Base-by-base conservation (phyloP, 2,113 vertebrate genomes). In the Fulmarus glacialis region DNA sequence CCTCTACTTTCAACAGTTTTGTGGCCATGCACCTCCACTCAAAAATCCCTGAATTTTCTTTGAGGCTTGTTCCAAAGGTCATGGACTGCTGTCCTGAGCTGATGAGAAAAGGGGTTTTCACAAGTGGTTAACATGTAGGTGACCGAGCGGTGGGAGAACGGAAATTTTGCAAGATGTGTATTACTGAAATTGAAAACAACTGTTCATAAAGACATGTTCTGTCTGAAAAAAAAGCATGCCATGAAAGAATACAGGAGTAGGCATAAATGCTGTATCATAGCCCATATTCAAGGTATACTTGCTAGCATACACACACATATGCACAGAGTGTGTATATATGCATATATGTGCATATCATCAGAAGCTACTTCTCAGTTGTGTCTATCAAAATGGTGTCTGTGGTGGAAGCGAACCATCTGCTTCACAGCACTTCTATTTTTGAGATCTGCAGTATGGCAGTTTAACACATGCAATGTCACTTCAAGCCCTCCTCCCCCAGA, bases 401-500 rank as follows among this genome's bases (percentile, higher is more conserved):
- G 86, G 82, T 96, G 50, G 77, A 96, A 96, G 52, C 2, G 12
- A 93, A 86, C 96, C 94, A 96, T 95, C 96, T 96, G 96, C 77
- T 97, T 91, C 83, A 77, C 66, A 85, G 80, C 66, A 73, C 34
- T 95, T 94, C 93, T 97, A 85, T 97, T 97, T 96, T 95, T 94
- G 82, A 91, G 85, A 40, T 87, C 75, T 86, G 68, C 90, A 93
- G 77, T 78, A 88, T 68, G 85, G 62, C 55, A 97, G 66, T 70
- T 93, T 56, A 91, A 87, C 94, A 96, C 85, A 89, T 75, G 60
- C 63, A 94, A 48, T 95, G 83, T 80, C 82, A 89, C 52, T 94
- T 86, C 93, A 66, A 88, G 67, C 55, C 73, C 80, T 95, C 32
- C 83, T 95, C 85, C 92, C 83, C 40, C 78, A 87, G 72, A 97